A percentile compares a stretch with the other conserved stretches of the same genome.
Conservation (phyloP, 2,888 invertebrate genomes). For the Drosophila eohydei region DNA sequence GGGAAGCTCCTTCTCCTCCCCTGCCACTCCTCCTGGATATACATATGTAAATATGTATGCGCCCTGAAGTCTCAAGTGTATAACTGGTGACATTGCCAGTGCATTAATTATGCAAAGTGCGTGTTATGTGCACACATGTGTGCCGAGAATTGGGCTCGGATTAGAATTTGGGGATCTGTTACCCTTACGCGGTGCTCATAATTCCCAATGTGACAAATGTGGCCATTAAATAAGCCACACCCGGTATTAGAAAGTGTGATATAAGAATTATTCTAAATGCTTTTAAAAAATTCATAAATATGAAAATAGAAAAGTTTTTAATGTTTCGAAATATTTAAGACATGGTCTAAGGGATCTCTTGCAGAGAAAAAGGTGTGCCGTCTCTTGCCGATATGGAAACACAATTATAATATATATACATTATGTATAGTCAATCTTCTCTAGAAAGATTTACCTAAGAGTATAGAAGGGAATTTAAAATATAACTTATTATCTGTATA, state of each 20-base stretch:
- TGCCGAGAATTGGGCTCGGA: slow-evolving; percentile 16
- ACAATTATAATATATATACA: neutral
- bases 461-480: neutral
- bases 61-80: slow-evolving; percentile 64
- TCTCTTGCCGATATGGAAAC: neutral
- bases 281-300: neutral
- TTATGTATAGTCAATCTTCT: neutral
- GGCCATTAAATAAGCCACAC: slow-evolving; percentile 39
- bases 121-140: slow-evolving; percentile 52
- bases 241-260: neutral
- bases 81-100: slow-evolving; percentile 69
- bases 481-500: neutral
- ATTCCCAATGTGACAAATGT: slow-evolving; percentile 55
- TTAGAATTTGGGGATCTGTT: slow-evolving; percentile 31
- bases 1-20: neutral
- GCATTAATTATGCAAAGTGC: slow-evolving; percentile 79
- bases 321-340: neutral
- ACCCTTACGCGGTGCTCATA: slow-evolving; percentile 26
- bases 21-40: neutral
- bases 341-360: neutral
- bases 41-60: neutral
- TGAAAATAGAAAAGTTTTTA: neutral
- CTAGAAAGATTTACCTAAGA: too few relatives aligned
- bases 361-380: neutral
- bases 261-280: neutral